phyloP scores from a whole-genome alignment of 2,888 invertebrate genomes.

The Uropetala carovei region DNA sequence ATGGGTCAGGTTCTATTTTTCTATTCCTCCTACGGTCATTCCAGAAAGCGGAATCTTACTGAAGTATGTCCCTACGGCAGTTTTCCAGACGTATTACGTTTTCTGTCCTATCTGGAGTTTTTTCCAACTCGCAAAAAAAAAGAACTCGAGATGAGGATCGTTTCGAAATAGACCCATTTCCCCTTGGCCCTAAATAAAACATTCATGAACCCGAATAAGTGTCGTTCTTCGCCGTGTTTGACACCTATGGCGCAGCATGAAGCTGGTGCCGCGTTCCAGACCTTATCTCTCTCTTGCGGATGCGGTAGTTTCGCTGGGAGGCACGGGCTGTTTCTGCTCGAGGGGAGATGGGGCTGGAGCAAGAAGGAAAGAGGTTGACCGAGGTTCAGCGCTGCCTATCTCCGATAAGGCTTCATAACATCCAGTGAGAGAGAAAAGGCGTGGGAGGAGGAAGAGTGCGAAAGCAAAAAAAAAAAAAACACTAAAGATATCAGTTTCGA shows the following conservation, averaged over 20 bases:
- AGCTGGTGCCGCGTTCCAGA: not conserved
- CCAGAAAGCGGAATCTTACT: not conserved
- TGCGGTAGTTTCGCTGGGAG: not conserved
- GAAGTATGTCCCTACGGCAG: not conserved
- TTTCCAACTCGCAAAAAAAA: not conserved
- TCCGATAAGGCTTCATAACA: not conserved
- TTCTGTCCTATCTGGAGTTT: conserved; percentile 6
- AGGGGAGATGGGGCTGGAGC: not conserved
- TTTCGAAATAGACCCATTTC: conserved; percentile 4
- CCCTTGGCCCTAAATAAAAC: not conserved
- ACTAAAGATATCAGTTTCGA: too few species aligned
- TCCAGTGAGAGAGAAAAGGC: not conserved
- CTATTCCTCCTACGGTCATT: too few species aligned
- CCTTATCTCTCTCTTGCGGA: not conserved
- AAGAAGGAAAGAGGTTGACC: not conserved
- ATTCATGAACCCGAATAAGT: not conserved
- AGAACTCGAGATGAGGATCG: not conserved
- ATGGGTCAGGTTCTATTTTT: too few species aligned
- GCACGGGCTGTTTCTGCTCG: not conserved
- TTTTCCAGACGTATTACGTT: not conserved
- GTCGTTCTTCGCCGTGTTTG: not conserved
- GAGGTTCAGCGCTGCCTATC: not conserved
- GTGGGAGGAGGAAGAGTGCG: too few species aligned
- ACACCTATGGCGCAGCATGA: not conserved
- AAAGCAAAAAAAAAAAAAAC: too few species aligned